phyloP scores from a whole-genome alignment of 2,888 invertebrate species.

The Amphiduros pacificus region DNA sequence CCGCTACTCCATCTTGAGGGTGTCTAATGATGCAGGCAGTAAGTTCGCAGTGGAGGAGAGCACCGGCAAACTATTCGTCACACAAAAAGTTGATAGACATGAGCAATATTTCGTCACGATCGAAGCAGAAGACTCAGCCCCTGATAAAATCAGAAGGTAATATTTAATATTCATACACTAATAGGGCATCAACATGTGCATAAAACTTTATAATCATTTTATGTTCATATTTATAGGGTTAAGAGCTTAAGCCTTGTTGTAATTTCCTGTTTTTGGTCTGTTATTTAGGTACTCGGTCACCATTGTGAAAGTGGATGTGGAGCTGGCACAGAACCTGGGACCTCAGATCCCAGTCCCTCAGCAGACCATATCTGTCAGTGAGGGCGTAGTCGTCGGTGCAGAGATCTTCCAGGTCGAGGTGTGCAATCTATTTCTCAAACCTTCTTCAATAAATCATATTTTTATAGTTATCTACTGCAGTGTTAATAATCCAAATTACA shows the following conservation, averaged over 20 bases:
- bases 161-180: background rate
- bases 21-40: slow-evolving; percentile 33
- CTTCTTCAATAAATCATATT: too few species aligned
- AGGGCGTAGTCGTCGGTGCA: slow-evolving; percentile 37
- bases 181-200: background rate
- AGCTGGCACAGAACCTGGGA: slow-evolving; percentile 30
- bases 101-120: slow-evolving; percentile 37
- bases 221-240: background rate
- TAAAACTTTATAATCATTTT: background rate
- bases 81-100: slow-evolving; percentile 33
- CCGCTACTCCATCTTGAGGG: slow-evolving; percentile 34
- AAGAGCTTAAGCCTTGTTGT: background rate
- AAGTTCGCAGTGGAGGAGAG: slow-evolving; percentile 32
- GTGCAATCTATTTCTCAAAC: background rate
- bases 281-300: slow-evolving; percentile 29
- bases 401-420: slow-evolving; percentile 38
- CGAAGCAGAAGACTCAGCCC: slow-evolving; percentile 38
- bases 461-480: too few species aligned
- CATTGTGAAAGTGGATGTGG: slow-evolving; percentile 35
- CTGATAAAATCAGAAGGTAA: slow-evolving; percentile 4
- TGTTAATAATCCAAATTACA: too few species aligned
- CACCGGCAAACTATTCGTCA: slow-evolving; percentile 30
- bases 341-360: slow-evolving; percentile 38
- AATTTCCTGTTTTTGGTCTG: background rate
- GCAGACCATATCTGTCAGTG: slow-evolving; percentile 44